Evolutionary conservation across 2,888 invertebrate species (phyloP).

Genomic region (Athalia cordata): DNA sequence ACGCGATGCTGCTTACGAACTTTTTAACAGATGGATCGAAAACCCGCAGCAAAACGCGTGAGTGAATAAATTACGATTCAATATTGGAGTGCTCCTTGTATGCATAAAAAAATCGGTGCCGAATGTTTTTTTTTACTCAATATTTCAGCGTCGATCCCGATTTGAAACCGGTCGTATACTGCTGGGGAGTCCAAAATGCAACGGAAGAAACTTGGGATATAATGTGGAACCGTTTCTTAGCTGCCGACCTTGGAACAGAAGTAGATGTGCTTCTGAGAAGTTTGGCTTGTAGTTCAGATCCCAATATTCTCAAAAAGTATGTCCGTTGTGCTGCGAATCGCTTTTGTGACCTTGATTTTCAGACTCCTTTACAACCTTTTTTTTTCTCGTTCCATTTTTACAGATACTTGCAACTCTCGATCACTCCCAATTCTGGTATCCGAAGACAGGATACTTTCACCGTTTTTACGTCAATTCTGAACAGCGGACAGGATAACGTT

Average conservation of each 20-base stretch:
- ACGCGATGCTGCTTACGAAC: conserved; percentile 72
- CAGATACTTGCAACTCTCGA: conserved; percentile 22
- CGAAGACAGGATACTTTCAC: conserved; percentile 16
- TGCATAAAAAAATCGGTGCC: too few relatives aligned
- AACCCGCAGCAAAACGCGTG: conserved; percentile 23
- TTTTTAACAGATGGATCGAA: conserved; percentile 60
- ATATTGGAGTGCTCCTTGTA: not conserved
- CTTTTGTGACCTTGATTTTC: not conserved
- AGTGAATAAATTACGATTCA: not conserved
- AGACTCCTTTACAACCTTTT: not conserved
- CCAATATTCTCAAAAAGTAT: conserved; percentile 76
- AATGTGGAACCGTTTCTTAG: conserved; percentile 78
- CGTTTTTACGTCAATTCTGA: conserved; percentile 12
- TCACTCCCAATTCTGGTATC: conserved; percentile 28
- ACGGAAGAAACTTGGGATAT: conserved; percentile 78
- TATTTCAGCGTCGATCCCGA: conserved; percentile 77
- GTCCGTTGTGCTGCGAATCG: too few relatives aligned
- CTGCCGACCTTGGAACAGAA: conserved; percentile 81
- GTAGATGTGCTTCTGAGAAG: conserved; percentile 79
- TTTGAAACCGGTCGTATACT: conserved; percentile 83
- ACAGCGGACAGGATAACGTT: conserved; percentile 1
- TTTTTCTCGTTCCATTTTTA: not conserved
- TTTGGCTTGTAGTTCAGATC: conserved; percentile 81
- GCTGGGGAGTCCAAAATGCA: conserved; percentile 82
- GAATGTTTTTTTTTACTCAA: too few relatives aligned